phyloP scores from a whole-genome alignment of 1,140 invertebrate species.

The Helicorthomorpha holstii region DNA sequence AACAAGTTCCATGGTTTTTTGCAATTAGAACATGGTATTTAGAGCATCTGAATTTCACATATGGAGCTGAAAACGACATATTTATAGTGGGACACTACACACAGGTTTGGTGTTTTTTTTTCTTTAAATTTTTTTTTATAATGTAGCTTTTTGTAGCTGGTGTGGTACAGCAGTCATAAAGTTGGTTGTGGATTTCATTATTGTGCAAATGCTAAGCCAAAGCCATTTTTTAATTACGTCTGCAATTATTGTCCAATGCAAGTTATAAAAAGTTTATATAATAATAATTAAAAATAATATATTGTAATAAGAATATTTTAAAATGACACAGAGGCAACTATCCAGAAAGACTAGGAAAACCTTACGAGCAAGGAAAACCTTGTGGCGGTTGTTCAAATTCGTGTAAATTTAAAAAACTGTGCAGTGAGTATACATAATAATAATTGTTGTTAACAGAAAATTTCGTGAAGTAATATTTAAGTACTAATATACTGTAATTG shows the following conservation, averaged over 20 bases:
- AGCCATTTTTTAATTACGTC: conserved; percentile 59
- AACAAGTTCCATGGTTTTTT: conserved; percentile 64
- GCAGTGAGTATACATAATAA: conserved; percentile 25
- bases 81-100: conserved; percentile 58
- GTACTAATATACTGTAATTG: no score
- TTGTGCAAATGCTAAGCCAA: conserved; percentile 38
- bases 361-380: conserved; percentile 42
- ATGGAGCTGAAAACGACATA: conserved; percentile 39
- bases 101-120: conserved; percentile 33
- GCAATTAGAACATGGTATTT: conserved; percentile 60
- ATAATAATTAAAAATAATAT: conserved; percentile 1
- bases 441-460: background rate
- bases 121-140: background rate
- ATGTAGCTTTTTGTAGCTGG: conserved; percentile 18
- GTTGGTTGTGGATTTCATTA: conserved; percentile 57
- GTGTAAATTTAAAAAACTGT: conserved; percentile 43
- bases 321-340: conserved; percentile 45
- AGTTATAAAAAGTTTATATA: conserved; percentile 22
- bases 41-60: conserved; percentile 55
- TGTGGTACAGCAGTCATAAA: conserved; percentile 58
- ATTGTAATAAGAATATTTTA: conserved; percentile 1
- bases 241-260: conserved; percentile 74
- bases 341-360: conserved; percentile 36
- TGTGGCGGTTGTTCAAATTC: conserved; percentile 44
- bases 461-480: background rate